Conservation (phyloP, 2,888 invertebrate genomes). For the Cantharis nigra region DNA sequence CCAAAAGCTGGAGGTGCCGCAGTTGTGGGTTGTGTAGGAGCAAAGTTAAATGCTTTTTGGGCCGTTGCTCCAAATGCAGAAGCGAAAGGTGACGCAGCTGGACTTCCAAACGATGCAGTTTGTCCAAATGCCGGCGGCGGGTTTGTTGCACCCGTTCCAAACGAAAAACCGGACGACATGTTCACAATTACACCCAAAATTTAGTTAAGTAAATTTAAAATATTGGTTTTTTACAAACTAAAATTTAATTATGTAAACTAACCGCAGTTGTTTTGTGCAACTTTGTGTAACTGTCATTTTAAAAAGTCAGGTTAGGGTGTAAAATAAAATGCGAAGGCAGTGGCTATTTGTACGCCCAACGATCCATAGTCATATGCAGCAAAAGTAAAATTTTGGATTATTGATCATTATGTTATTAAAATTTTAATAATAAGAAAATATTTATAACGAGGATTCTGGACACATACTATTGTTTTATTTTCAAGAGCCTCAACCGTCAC, state of each 20-base stretch:
- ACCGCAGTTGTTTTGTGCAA: too few relatives aligned
- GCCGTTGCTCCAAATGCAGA: not conserved
- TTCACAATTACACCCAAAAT: not conserved
- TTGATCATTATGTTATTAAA: too few relatives aligned
- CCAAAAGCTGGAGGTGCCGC: conserved; percentile 6
- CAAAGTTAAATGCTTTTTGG: not conserved
- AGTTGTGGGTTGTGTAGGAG: not conserved
- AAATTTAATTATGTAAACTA: not conserved
- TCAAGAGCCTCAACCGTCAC: too few relatives aligned
- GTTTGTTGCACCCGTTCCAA: conserved; percentile 32
- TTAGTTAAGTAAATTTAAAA: not conserved
- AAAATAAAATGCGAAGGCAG: not conserved
- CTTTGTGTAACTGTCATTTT: not conserved
- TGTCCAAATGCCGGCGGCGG: not conserved
- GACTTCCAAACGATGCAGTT: not conserved
- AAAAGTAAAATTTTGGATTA: too few relatives aligned
- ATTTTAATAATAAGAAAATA: too few relatives aligned
- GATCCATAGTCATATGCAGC: too few relatives aligned
- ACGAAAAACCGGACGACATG: conserved; percentile 33
- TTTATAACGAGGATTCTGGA: too few relatives aligned
- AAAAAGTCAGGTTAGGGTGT: not conserved
- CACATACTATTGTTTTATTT: too few relatives aligned
- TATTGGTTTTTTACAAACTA: not conserved
- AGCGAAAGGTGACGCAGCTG: not conserved
- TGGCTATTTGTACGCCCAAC: not conserved